phyloP scores from a whole-genome alignment of 1,140 invertebrate species.

The Alviniconcha marisindica region DNA sequence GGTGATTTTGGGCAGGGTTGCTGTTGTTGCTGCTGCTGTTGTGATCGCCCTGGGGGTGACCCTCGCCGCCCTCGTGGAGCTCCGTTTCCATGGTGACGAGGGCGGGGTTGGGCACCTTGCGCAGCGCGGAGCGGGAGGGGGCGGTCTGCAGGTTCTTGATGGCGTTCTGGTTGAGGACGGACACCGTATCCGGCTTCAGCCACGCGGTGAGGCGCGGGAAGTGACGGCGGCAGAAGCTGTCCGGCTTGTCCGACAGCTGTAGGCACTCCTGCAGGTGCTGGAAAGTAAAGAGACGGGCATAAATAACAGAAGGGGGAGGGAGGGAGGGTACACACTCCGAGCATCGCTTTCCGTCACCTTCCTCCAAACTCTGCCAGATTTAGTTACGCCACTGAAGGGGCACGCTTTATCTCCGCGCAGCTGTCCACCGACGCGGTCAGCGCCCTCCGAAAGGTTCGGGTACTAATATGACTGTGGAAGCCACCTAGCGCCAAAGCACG shows the following conservation, averaged over 20 bases:
- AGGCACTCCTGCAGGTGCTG: conserved; percentile 25
- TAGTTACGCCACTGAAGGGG: too few relatives aligned
- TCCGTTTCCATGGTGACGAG: conserved; percentile 26
- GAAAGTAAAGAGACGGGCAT: neutral
- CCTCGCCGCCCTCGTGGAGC: neutral
- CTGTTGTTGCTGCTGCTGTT: neutral
- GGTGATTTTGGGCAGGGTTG: neutral
- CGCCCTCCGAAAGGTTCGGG: too few relatives aligned
- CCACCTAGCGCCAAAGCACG: too few relatives aligned
- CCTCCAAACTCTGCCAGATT: too few relatives aligned
- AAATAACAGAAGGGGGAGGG: too few relatives aligned
- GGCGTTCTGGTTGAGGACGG: conserved; percentile 20
- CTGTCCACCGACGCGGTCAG: too few relatives aligned
- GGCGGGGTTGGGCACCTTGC: conserved; percentile 23
- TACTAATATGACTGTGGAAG: too few relatives aligned
- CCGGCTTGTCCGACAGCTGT: conserved; percentile 5
- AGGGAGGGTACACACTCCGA: too few relatives aligned
- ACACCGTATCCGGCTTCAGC: conserved; percentile 15
- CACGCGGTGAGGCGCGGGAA: conserved; percentile 24
- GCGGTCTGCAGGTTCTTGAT: conserved; percentile 31
- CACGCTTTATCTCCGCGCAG: too few relatives aligned
- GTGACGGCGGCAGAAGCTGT: conserved; percentile 32
- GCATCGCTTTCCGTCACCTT: too few relatives aligned
- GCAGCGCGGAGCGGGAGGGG: conserved; percentile 26
- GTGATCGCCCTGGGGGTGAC: neutral